These are phyloP conservation scores for Tholera decimalis DNA, from an alignment of 2,888 invertebrate genomes.

Conservation along the genomic window DNA sequence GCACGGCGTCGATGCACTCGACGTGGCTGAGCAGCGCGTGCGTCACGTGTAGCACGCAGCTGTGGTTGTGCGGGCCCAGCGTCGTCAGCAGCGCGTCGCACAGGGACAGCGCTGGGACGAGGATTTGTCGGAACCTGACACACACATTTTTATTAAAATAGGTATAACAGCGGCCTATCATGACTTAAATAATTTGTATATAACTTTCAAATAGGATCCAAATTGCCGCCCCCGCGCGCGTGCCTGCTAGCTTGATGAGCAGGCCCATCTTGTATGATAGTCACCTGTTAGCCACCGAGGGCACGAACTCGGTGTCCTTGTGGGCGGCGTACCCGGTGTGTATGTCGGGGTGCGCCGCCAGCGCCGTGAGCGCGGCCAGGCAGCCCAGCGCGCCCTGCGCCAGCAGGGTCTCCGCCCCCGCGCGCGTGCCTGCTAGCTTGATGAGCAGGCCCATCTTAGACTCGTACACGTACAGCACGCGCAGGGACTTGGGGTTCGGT, in stretches of 20 bases:
- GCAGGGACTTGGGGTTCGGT: slow-evolving; percentile 93
- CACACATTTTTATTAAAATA: slow-evolving; percentile 8
- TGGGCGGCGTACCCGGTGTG: slow-evolving; percentile 70
- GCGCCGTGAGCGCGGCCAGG: slow-evolving; percentile 93
- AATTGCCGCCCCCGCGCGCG: too few species aligned
- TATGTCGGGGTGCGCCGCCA: slow-evolving; percentile 94
- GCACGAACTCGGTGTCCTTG: slow-evolving; percentile 78
- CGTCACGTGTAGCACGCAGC: slow-evolving; percentile 95
- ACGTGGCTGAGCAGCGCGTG: slow-evolving; percentile 95
- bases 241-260: background rate
- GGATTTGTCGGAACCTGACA: slow-evolving; percentile 94
- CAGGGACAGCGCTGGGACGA: slow-evolving; percentile 95
- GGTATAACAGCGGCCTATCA: too few species aligned
- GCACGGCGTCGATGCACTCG: slow-evolving; percentile 95
- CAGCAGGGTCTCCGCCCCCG: slow-evolving; percentile 94
- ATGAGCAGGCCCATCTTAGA: slow-evolving; percentile 96
- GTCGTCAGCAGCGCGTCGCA: slow-evolving; percentile 96
- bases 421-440: slow-evolving; percentile 93
- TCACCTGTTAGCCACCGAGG: slow-evolving; percentile 78
- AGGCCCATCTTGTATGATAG: background rate
- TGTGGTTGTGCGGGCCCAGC: slow-evolving; percentile 96
- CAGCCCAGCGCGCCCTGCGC: slow-evolving; percentile 94
- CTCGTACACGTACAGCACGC: slow-evolving; percentile 96
- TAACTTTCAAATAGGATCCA: too few species aligned
- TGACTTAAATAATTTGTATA: too few species aligned